phyloP scores from a whole-genome alignment of 1,140 invertebrate genomes.

The Pseudomyrmex gracilis region DNA sequence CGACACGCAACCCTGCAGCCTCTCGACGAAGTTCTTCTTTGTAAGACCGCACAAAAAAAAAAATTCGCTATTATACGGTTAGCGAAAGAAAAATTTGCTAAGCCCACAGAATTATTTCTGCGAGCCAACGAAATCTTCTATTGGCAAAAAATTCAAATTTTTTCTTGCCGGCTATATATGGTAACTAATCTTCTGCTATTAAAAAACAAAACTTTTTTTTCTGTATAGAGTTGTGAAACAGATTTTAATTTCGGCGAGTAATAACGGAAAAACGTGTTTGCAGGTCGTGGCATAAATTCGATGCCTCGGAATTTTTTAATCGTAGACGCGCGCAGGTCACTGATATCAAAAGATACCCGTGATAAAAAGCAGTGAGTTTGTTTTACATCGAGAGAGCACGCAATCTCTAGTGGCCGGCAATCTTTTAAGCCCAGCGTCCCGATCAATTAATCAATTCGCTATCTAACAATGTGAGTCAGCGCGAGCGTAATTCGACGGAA shows the following conservation, averaged over 20 bases:
- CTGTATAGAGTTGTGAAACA: background rate
- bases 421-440: constrained; percentile 12
- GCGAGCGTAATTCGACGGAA: constrained; percentile 15
- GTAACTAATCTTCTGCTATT: too few species aligned
- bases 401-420: constrained; percentile 15
- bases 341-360: background rate
- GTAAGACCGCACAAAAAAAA: too few species aligned
- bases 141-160: too few species aligned
- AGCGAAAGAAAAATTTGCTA: too few species aligned
- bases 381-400: constrained; percentile 32
- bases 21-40: too few species aligned
- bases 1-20: too few species aligned
- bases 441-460: constrained; percentile 52
- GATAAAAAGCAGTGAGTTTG: constrained; percentile 35
- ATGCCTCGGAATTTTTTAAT: background rate
- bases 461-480: constrained; percentile 31
- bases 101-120: too few species aligned
- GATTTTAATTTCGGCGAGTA: background rate
- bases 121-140: too few species aligned
- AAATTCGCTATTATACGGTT: too few species aligned
- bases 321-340: background rate
- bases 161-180: too few species aligned
- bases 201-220: too few species aligned
- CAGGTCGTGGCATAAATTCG: background rate
- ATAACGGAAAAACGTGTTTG: too few species aligned